Conservation (phyloP, 2,797 vertebrate species). For the Sebastes hubbsi region DNA sequence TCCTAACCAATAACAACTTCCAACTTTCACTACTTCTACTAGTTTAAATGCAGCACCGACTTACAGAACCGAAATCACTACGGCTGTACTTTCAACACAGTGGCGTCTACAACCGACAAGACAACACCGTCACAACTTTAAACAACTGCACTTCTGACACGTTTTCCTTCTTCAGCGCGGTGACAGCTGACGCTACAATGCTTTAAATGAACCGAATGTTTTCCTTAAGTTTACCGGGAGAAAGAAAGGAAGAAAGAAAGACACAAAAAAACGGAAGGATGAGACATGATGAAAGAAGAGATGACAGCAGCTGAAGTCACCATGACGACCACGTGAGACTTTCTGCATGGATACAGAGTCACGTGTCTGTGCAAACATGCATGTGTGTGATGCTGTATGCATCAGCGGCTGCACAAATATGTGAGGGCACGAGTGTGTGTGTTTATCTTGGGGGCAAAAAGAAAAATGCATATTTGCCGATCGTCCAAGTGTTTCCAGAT, state of each 20-base stretch:
- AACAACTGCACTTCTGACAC: no score
- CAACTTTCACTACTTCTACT: not conserved
- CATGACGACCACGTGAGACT: conserved; percentile 23
- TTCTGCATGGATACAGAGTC: conserved; percentile 37
- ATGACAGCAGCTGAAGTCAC: not conserved
- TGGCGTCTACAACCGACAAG: no score
- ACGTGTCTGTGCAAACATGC: not conserved
- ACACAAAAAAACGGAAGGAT: not conserved
- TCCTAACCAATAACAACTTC: not conserved
- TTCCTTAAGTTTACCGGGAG: not conserved
- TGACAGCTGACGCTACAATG: not conserved
- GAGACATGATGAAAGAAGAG: not conserved
- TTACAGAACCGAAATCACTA: no score
- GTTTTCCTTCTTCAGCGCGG: no score
- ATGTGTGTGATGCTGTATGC: not conserved
- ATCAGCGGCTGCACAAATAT: conserved; percentile 4
- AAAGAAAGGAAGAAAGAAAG: not conserved
- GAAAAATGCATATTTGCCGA: conserved; percentile 13
- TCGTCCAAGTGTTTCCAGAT: not conserved
- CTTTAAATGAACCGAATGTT: not conserved
- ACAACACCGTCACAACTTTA: no score
- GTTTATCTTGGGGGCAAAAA: conserved; percentile 13
- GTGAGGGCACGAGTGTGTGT: not conserved
- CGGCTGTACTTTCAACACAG: no score
- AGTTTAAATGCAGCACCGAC: not conserved